Evolutionary conservation across 2,888 invertebrate genomes (phyloP).

Genomic region (Volucella bombylans): DNA sequence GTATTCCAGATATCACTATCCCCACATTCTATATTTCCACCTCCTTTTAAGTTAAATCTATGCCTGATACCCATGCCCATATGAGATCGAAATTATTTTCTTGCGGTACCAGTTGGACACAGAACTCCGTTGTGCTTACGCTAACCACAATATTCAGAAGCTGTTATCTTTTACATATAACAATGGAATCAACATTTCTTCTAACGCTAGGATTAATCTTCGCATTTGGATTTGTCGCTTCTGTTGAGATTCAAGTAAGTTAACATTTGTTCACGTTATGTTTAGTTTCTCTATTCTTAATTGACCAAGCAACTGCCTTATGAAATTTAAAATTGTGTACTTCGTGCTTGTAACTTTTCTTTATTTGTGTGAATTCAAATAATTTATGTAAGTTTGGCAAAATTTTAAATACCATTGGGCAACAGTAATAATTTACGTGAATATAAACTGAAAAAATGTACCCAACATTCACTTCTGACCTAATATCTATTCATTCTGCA

Average conservation of each 20-base stretch:
- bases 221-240: constrained; percentile 43
- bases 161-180: constrained; percentile 13
- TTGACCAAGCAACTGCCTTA: background rate
- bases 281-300: background rate
- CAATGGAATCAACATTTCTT: constrained; percentile 42
- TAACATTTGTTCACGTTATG: background rate
- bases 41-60: constrained; percentile 28
- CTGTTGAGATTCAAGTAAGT: constrained; percentile 62
- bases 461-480: constrained; percentile 81
- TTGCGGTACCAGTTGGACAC: constrained; percentile 46
- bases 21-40: constrained; percentile 52
- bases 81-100: constrained; percentile 34
- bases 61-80: constrained; percentile 26
- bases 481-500: constrained; percentile 76
- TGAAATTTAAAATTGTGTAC: too few species aligned
- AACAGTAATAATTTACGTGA: background rate
- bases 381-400: background rate
- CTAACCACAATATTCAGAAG: constrained; percentile 24
- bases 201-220: constrained; percentile 47
- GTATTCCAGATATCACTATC: background rate
- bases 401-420: background rate
- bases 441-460: background rate
- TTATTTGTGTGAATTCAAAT: too few species aligned
- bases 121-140: constrained; percentile 55
- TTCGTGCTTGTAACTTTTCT: too few species aligned